Evolutionary conservation across 1,140 invertebrate species (phyloP).

Genomic region (Brachionus koreanus): DNA sequence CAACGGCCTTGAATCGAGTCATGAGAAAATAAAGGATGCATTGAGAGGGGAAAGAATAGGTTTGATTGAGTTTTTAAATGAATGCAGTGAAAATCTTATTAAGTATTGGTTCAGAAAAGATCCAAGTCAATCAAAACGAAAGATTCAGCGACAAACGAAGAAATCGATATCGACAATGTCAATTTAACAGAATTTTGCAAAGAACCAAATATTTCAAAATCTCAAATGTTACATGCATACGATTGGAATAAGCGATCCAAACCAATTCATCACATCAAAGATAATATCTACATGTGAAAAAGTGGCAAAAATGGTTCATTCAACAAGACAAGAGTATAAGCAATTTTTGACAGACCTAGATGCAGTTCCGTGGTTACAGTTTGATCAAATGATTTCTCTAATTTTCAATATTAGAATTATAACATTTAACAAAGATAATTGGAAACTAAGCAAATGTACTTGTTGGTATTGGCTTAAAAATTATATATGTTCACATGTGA

Average conservation of each 20-base stretch:
- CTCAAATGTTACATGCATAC: constrained; percentile 16
- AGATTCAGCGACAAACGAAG: constrained; percentile 5
- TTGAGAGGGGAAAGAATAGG: not conserved
- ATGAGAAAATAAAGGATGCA: not conserved
- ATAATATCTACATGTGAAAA: constrained; percentile 12
- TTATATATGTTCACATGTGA: constrained; percentile 12
- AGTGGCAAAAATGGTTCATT: not conserved
- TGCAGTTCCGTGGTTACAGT: not conserved
- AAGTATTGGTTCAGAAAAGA: constrained; percentile 14
- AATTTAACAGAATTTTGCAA: constrained; percentile 9
- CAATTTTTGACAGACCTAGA: not conserved
- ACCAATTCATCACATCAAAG: constrained; percentile 20
- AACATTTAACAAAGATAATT: not conserved
- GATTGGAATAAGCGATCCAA: constrained; percentile 14
- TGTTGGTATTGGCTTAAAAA: not conserved
- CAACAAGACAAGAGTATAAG: constrained; percentile 5
- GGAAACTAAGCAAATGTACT: constrained; percentile 22
- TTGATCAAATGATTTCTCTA: not conserved
- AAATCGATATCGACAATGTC: constrained; percentile 10
- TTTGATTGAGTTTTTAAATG: constrained; percentile 8
- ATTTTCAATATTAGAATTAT: not conserved
- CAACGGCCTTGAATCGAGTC: not conserved
- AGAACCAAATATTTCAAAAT: constrained; percentile 22
- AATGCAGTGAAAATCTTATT: constrained; percentile 15
- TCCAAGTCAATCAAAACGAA: constrained; percentile 1